phyloP scores from a whole-genome alignment of 2,113 vertebrate genomes.

The Triplophysa rosa region DNA sequence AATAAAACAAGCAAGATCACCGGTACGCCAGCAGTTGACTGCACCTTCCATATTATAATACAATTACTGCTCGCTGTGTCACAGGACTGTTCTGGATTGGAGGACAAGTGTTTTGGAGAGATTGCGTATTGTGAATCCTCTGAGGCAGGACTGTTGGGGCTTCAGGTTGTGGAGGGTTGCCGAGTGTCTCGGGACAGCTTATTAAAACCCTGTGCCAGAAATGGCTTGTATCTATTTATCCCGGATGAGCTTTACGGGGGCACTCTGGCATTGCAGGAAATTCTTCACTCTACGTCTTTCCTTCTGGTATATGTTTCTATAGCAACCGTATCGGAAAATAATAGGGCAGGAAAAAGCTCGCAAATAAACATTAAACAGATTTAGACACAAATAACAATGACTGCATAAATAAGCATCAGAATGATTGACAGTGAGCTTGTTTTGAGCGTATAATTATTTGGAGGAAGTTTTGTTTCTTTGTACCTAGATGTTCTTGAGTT shows the following conservation, averaged over 20 bases:
- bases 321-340: conserved; percentile 60
- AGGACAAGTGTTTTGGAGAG: conserved; percentile 1
- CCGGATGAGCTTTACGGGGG: conserved; percentile 31
- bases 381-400: conserved; percentile 52
- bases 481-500: conserved; percentile 46
- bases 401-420: conserved; percentile 61
- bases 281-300: conserved; percentile 11
- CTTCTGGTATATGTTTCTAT: conserved; percentile 59
- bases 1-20: conserved; percentile 27
- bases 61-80: conserved; percentile 22
- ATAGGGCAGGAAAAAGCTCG: conserved; percentile 48
- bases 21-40: not conserved
- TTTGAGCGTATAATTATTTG: conserved; percentile 61
- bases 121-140: not conserved
- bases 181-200: conserved; percentile 32
- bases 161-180: conserved; percentile 12
- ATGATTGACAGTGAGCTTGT: conserved; percentile 57
- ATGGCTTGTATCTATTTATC: conserved; percentile 13
- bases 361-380: conserved; percentile 50
- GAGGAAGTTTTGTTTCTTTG: conserved; percentile 47
- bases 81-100: conserved; percentile 2
- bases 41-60: conserved; percentile 32
- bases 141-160: conserved; percentile 30
- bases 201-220: conserved; percentile 33
- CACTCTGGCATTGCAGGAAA: conserved; percentile 12